A percentile compares a stretch with the other conserved stretches of the same genome.
Evolutionary conservation across 2,888 invertebrate species (phyloP).

Genomic region (Crocallis elinguaria): DNA sequence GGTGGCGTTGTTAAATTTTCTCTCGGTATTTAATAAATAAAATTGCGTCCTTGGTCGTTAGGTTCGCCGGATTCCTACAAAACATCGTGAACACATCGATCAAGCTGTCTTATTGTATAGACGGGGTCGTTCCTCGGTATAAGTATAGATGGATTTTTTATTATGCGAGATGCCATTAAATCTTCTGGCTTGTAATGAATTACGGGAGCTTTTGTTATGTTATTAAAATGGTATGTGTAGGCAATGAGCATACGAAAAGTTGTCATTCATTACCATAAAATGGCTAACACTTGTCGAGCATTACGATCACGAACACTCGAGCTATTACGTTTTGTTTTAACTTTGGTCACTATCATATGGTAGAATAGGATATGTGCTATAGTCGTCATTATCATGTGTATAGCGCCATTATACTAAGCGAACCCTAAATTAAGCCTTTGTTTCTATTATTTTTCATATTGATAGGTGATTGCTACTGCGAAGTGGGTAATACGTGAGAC

Average conservation of each 20-base stretch:
- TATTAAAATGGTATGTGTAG: conserved; percentile 20
- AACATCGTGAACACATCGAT: conserved; percentile 73
- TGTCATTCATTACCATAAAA: not conserved
- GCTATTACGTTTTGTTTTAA: too few species aligned
- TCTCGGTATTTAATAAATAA: conserved; percentile 55
- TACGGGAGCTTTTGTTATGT: conserved; percentile 40
- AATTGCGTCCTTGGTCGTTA: conserved; percentile 59
- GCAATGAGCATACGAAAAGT: conserved; percentile 17
- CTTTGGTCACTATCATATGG: too few species aligned
- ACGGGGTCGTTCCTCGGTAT: conserved; percentile 59
- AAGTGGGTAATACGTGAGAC: too few species aligned
- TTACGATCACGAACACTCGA: too few species aligned
- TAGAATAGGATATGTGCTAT: too few species aligned
- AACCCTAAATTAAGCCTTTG: too few species aligned
- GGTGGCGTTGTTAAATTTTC: conserved; percentile 35
- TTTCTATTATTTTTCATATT: too few species aligned
- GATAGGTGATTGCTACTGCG: too few species aligned
- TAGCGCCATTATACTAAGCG: too few species aligned
- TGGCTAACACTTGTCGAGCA: too few species aligned
- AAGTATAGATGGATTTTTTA: conserved; percentile 58
- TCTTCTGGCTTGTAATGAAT: conserved; percentile 55
- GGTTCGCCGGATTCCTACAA: conserved; percentile 60
- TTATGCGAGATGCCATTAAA: conserved; percentile 62
- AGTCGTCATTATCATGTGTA: too few species aligned
- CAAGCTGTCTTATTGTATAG: conserved; percentile 74